Percentiles rank a stretch among this genome's conserved stretches.
phyloP scores from a whole-genome alignment of 2,888 invertebrate genomes.

The Harmothoe impar region DNA sequence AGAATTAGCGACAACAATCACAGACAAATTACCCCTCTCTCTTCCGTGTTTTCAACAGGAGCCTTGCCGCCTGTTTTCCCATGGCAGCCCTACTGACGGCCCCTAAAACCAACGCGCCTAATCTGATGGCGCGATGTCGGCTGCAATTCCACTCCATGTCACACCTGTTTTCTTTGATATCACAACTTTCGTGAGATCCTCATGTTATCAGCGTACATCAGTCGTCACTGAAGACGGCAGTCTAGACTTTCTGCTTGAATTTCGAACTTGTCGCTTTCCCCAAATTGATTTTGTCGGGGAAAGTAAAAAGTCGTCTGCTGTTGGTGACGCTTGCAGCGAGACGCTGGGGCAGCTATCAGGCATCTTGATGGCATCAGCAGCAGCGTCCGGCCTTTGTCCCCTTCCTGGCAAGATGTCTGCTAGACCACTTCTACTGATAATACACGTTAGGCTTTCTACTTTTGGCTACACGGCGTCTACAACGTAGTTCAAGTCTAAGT shows the following conservation, averaged over 20 bases:
- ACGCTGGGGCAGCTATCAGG: background rate
- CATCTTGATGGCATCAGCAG: slow-evolving; percentile 19
- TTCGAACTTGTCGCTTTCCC: background rate
- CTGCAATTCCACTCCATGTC: slow-evolving; percentile 15
- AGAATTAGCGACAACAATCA: slow-evolving; percentile 21
- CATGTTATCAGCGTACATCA: background rate
- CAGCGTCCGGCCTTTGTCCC: background rate
- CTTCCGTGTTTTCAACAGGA: background rate
- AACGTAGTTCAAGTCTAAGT: too few relatives aligned
- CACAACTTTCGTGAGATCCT: slow-evolving; percentile 9
- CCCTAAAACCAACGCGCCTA: background rate
- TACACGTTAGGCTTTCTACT: too few relatives aligned
- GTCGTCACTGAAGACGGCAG: background rate
- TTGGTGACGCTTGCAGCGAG: background rate
- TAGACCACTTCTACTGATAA: too few relatives aligned
- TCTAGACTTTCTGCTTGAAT: slow-evolving; percentile 39
- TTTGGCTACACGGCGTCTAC: too few relatives aligned
- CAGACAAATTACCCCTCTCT: slow-evolving; percentile 38
- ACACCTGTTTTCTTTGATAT: slow-evolving; percentile 29
- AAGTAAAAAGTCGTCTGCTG: background rate
- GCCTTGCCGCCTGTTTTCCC: too few relatives aligned
- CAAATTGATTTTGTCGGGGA: background rate
- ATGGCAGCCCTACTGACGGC: background rate
- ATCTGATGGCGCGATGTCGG: background rate
- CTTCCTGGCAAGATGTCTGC: background rate